Conservation (phyloP, 2,888 invertebrate species). For the Allacma fusca region DNA sequence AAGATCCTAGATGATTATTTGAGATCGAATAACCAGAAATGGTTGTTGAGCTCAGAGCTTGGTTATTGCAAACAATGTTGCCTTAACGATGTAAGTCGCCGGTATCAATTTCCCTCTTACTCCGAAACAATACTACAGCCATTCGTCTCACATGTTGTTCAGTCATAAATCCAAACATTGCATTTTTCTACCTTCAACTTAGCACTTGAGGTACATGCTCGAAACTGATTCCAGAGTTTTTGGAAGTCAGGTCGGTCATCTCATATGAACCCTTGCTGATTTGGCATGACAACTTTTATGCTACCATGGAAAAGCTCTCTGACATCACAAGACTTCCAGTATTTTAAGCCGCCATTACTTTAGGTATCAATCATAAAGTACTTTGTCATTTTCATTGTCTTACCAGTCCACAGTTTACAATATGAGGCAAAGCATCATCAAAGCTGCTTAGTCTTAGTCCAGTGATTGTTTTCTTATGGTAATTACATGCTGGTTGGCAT, state of each 20-base stretch:
- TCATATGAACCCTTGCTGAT: not conserved
- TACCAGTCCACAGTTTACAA: not conserved
- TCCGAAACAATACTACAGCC: not conserved
- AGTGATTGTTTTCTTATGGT: not conserved
- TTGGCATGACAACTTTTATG: conserved; percentile 2
- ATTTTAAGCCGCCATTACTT: not conserved
- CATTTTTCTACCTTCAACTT: not conserved
- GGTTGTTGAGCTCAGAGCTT: not conserved
- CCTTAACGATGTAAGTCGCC: not conserved
- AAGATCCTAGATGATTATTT: not conserved
- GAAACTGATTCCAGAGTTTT: not conserved
- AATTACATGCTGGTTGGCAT: not conserved
- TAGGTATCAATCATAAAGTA: conserved; percentile 8
- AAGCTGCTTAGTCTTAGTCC: not conserved
- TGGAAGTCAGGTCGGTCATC: not conserved
- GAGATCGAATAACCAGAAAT: not conserved
- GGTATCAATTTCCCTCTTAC: not conserved
- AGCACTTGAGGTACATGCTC: not conserved
- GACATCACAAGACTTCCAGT: not conserved
- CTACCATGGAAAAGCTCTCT: not conserved
- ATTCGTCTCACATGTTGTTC: not conserved
- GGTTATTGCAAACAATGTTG: conserved; percentile 2
- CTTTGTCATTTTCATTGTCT: conserved; percentile 12
- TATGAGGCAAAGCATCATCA: conserved; percentile 1
- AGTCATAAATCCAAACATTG: not conserved